Evolutionary conservation across 2,113 vertebrate genomes (phyloP).

Genomic region (Ammodytes dubius): DNA sequence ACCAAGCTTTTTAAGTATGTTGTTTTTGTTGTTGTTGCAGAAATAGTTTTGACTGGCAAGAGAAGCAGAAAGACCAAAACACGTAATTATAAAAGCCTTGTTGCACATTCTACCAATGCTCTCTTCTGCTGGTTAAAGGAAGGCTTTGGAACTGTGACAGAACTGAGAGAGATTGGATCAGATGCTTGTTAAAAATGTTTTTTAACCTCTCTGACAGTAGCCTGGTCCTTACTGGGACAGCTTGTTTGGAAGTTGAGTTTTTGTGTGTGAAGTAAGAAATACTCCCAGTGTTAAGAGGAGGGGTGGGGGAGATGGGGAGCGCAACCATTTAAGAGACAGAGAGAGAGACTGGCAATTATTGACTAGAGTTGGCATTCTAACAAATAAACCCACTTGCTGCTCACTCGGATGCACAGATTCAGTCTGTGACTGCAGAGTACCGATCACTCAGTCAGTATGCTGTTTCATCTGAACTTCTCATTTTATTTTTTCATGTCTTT

Average conservation of each 20-base stretch:
- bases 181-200: neutral
- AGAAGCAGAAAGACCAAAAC: neutral
- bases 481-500: no score
- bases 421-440: neutral
- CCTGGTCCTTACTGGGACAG: neutral
- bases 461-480: neutral
- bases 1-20: neutral
- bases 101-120: neutral
- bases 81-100: neutral
- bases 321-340: constrained; percentile 1
- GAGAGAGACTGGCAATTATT: constrained; percentile 10
- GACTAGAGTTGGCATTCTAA: neutral
- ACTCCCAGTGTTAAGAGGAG: neutral
- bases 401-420: constrained; percentile 15
- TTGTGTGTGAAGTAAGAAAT: neutral
- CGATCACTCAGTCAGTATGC: neutral
- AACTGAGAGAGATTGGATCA: neutral
- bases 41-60: neutral
- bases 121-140: neutral
- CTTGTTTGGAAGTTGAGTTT: neutral
- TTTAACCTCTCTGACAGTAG: neutral
- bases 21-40: neutral
- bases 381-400: constrained; percentile 18
- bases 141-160: neutral
- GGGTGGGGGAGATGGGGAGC: neutral